A percentile compares a stretch with the other conserved stretches of the same genome.
These are phyloP conservation scores for Rhabdornis inornatus DNA, from an alignment of 2,113 vertebrate species.

Conservation along the genomic window DNA sequence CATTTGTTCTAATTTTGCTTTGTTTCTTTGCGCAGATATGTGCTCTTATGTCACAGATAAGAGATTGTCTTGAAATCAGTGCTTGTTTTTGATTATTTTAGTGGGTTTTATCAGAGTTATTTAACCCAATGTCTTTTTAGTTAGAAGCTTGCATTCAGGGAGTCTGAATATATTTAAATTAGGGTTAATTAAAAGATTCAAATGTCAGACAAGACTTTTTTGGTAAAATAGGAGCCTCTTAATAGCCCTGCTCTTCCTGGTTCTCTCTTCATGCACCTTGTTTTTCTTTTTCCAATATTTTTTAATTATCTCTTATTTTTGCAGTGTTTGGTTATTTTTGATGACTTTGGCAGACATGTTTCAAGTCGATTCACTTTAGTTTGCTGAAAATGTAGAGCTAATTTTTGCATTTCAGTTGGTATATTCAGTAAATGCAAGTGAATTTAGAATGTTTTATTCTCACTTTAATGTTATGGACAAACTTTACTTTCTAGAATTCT, in stretches of 20 bases:
- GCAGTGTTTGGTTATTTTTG: background rate
- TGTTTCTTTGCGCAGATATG: background rate
- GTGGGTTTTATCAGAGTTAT: background rate
- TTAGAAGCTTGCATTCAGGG: background rate
- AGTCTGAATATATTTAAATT: background rate
- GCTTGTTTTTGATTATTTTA: background rate
- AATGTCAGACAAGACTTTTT: background rate
- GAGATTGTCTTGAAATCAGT: background rate
- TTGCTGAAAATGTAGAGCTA: background rate
- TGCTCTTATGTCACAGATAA: background rate
- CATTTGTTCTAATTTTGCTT: background rate
- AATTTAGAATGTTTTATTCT: background rate
- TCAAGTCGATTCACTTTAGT: background rate
- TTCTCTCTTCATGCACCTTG: background rate
- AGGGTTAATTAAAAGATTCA: background rate
- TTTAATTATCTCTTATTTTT: background rate
- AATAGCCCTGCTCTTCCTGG: background rate
- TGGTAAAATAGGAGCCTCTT: background rate
- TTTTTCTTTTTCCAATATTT: background rate
- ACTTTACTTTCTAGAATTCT: background rate
- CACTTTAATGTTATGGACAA: background rate
- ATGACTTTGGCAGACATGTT: background rate
- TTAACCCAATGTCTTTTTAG: background rate
- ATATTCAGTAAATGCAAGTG: background rate
- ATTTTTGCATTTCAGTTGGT: background rate